A percentile compares a stretch with the other conserved stretches of the same genome.
Evolutionary conservation across 2,113 vertebrate species (phyloP).

Genomic region (Coregonus clupeaformis): DNA sequence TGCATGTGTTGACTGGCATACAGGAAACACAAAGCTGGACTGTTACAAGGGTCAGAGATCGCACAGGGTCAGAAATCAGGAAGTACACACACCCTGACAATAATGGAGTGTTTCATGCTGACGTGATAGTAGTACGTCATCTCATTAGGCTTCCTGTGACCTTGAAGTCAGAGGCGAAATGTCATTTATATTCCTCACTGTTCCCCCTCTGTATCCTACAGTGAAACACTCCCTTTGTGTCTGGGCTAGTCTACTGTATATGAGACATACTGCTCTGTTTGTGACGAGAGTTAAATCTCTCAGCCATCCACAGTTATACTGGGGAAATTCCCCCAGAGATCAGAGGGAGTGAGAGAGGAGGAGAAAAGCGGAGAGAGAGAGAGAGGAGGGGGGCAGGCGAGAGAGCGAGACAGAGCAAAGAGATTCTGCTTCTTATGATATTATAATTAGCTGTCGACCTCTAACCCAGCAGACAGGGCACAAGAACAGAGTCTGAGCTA

Average conservation of each 20-base stretch:
- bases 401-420: not conserved
- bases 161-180: not conserved
- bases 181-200: not conserved
- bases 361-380: no score
- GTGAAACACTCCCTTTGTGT: not conserved
- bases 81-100: not conserved
- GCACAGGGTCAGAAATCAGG: not conserved
- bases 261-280: not conserved
- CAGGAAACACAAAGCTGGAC: no score
- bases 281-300: not conserved
- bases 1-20: slow-evolving; percentile 12
- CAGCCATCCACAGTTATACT: not conserved
- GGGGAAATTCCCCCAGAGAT: not conserved
- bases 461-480: slow-evolving; percentile 37
- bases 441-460: slow-evolving; percentile 41
- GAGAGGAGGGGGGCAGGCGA: not conserved
- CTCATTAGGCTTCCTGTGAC: not conserved
- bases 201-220: not conserved
- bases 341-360: slow-evolving; percentile 1
- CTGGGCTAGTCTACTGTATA: not conserved
- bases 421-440: slow-evolving; percentile 31
- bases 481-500: slow-evolving; percentile 19
- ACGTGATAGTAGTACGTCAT: not conserved
- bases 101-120: not conserved
- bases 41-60: not conserved